Evolutionary conservation across 2,888 invertebrate genomes (phyloP).

Genomic region (Silvanus unidentatus): DNA sequence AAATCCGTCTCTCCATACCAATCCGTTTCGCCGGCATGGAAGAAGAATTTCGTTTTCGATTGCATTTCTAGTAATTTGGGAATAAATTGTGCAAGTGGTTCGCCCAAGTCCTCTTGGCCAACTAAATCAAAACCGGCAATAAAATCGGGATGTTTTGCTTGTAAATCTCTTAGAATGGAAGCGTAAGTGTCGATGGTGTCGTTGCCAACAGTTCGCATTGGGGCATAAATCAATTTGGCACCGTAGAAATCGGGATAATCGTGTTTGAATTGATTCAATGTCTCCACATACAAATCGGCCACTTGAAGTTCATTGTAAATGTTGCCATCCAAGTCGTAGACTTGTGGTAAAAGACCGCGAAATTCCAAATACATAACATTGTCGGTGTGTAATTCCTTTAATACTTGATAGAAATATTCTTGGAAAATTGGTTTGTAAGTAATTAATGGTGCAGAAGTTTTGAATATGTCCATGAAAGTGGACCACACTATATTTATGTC

Average conservation of each 20-base stretch:
- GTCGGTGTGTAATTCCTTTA: slow-evolving; percentile 56
- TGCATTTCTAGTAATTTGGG: slow-evolving; percentile 31
- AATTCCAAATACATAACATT: slow-evolving; percentile 60
- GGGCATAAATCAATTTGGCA: slow-evolving; percentile 57
- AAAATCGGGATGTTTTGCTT: slow-evolving; percentile 49
- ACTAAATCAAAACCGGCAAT: slow-evolving; percentile 77
- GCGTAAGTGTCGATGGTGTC: slow-evolving; percentile 36
- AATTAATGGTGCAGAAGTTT: slow-evolving; percentile 45
- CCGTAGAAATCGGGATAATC: slow-evolving; percentile 56
- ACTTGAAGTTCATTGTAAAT: slow-evolving; percentile 46
- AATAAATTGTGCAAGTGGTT: slow-evolving; percentile 57
- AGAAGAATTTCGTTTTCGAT: slow-evolving; percentile 31
- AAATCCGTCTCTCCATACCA: slow-evolving; percentile 68
- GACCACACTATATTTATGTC: slow-evolving; percentile 48
- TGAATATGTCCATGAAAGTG: slow-evolving; percentile 49
- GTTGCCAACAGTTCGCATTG: slow-evolving; percentile 43
- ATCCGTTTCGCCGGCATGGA: slow-evolving; percentile 63
- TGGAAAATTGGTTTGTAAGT: slow-evolving; percentile 53
- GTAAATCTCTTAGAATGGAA: slow-evolving; percentile 15
- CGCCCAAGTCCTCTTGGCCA: slow-evolving; percentile 69
- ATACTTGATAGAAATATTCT: slow-evolving; percentile 51
- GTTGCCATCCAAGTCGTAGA: slow-evolving; percentile 54
- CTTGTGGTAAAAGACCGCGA: slow-evolving; percentile 48
- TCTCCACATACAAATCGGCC: slow-evolving; percentile 47
- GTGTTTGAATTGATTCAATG: slow-evolving; percentile 48